phyloP scores from a whole-genome alignment of 2,113 vertebrate genomes.

The Ciconia stormi region DNA sequence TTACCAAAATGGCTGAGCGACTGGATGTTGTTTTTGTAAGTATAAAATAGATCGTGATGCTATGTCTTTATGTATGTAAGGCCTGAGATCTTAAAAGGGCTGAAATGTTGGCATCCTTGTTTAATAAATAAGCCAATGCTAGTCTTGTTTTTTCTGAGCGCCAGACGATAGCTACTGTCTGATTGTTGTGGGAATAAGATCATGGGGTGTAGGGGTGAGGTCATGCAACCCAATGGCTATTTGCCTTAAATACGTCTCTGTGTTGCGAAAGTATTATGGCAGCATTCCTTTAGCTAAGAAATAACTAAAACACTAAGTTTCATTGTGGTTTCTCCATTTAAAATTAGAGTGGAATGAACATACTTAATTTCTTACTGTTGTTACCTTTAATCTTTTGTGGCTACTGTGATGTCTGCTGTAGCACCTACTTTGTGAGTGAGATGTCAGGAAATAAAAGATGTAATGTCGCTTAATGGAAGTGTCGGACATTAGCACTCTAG shows the following conservation, averaged over 20 bases:
- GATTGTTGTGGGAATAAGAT: not conserved
- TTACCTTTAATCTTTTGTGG: not conserved
- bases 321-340: not conserved
- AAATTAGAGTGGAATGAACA: not conserved
- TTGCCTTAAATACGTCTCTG: not conserved
- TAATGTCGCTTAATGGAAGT: not conserved
- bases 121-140: not conserved
- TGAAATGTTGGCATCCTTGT: not conserved
- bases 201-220: not conserved
- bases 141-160: not conserved
- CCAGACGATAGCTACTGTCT: not conserved
- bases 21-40: not conserved
- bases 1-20: not conserved
- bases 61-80: not conserved
- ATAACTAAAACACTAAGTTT: not conserved
- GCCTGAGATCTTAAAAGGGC: not conserved
- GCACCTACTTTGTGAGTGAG: not conserved
- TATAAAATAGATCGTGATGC: conserved; percentile 49
- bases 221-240: not conserved
- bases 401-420: not conserved
- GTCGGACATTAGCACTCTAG: not conserved
- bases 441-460: not conserved
- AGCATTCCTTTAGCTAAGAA: not conserved
- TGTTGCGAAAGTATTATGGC: not conserved
- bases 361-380: not conserved